Base-by-base conservation (phyloP, 2,888 invertebrate species). In the Orgyia antiqua region DNA sequence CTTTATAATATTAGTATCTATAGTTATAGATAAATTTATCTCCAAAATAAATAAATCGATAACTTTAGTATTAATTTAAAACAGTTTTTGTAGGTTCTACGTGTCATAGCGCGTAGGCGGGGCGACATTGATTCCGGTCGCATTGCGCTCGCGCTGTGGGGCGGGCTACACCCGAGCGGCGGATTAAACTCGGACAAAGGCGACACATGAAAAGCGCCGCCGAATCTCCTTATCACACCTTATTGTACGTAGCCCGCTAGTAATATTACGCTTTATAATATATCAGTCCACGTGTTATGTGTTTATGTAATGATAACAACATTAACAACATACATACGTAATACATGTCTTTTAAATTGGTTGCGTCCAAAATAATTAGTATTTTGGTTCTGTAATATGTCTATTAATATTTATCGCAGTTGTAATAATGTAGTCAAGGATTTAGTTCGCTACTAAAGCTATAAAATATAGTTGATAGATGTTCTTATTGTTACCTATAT, bases 191-290 rank as follows among this genome's bases (percentile, higher is more conserved):
- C 63, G 71, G 75, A 79, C 79, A 83, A 83, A 84, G 78, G 76
- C 67, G 56, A 56, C 37, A 78, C 78, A 74, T 83, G 63, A 84
- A 83, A 83, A 57, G 72, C 42, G 67, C 83, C 84, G 84, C 72
- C 75, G 68, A 76, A 78, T 77, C 77, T 75, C 58, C 79, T 80
- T 83, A 84, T 83, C 83, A 62, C 68, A 57, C 68, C 65, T 70
- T 71, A 80, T 78, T 82, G 80, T 82, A 74, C 66, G 74, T 62
- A 61, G 70, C 63, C 72, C 72, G 71, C 65, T 54, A 43, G 61
- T 62, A 61, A 72, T 76, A 77, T 71, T 68, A 61, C 74, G 73
- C 68, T 61, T 71, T 70, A 76, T n/a, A n/a, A n/a, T 75, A 79
- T 76, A 77, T 80, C 75, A 76, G 52, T 49, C 58, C 69, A 61